phyloP scores from a whole-genome alignment of 2,797 vertebrate genomes.

The Arctocebus calabarensis region DNA sequence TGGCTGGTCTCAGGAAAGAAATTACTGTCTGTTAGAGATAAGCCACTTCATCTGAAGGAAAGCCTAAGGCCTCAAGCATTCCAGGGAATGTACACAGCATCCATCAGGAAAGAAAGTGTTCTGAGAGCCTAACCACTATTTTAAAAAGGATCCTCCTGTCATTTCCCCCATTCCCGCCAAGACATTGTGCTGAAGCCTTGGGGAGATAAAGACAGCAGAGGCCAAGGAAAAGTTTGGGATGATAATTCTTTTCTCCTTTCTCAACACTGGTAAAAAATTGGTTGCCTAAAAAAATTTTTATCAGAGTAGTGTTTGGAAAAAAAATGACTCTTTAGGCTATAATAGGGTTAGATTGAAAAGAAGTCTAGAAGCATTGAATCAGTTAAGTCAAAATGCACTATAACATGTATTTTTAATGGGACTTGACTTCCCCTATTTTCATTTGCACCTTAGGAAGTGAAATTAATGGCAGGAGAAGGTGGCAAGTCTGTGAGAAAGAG shows the following conservation, averaged over 20 bases:
- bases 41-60: conserved; percentile 16
- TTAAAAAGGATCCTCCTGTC: neutral
- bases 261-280: neutral
- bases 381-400: conserved; percentile 38
- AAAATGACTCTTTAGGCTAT: conserved; percentile 31
- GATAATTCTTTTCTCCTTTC: conserved; percentile 34
- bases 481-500: neutral
- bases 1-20: conserved; percentile 10
- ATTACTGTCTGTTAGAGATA: conserved; percentile 30
- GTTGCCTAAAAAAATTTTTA: conserved; percentile 38
- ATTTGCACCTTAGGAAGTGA: conserved; percentile 27
- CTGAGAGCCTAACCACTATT: neutral
- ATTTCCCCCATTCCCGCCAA: neutral
- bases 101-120: neutral
- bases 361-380: neutral
- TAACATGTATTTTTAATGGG: neutral
- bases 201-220: neutral
- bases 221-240: neutral
- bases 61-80: conserved; percentile 23
- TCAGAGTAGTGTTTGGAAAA: neutral
- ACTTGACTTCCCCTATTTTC: conserved; percentile 58
- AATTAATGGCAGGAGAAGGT: conserved; percentile 21
- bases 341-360: neutral
- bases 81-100: neutral
- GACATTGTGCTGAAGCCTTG: neutral